phyloP scores from a whole-genome alignment of 2,113 vertebrate species.

The Nothoprocta pentlandii region DNA sequence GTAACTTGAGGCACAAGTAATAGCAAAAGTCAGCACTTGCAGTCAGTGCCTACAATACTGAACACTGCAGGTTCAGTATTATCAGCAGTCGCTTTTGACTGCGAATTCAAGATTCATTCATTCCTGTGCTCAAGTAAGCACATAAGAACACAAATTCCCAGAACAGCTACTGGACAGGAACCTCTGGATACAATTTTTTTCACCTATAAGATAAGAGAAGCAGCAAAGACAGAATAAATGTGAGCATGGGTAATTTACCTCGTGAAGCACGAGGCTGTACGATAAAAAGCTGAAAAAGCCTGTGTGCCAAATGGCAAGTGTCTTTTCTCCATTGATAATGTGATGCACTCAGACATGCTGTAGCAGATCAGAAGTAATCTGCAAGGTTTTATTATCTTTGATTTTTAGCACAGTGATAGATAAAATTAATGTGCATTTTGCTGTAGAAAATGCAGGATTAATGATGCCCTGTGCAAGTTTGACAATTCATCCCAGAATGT shows the following conservation, averaged over 20 bases:
- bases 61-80: not conserved
- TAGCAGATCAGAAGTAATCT: conserved; percentile 34
- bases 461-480: not conserved
- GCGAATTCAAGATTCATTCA: not conserved
- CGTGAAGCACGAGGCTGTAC: not conserved
- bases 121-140: not conserved
- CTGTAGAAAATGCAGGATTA: conserved; percentile 44
- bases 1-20: not conserved
- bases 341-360: not conserved
- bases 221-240: conserved; percentile 30
- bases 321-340: not conserved
- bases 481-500: conserved; percentile 2
- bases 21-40: conserved; percentile 1
- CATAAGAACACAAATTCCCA: not conserved
- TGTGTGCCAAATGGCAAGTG: conserved; percentile 1
- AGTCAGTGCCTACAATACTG: not conserved
- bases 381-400: conserved; percentile 34
- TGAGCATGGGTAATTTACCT: not conserved
- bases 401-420: not conserved
- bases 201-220: not conserved
- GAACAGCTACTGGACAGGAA: not conserved
- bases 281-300: conserved; percentile 7
- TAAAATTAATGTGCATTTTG: conserved; percentile 68
- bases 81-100: not conserved
- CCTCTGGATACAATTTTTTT: not conserved